Base-by-base conservation (phyloP, 2,113 vertebrate species). In the Scomber scombrus region DNA sequence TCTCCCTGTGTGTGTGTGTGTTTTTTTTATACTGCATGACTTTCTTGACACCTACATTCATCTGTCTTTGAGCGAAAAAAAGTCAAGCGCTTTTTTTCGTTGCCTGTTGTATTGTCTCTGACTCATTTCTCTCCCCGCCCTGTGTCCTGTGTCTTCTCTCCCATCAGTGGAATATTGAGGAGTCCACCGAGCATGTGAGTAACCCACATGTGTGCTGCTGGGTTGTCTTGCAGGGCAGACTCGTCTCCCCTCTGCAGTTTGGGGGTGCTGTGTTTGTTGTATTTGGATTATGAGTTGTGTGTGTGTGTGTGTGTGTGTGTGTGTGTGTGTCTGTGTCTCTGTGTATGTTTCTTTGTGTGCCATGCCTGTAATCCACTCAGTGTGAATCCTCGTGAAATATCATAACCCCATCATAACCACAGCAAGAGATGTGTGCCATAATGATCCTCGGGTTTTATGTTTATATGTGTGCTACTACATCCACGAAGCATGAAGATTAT, bases 131-230 rank as follows among this genome's bases (percentile, higher is more conserved):
- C 78, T 78, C 93, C 88, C 90, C 82, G 60, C 81, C 75, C 88
- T 81, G 66, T 94, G 88, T 92, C 92, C 89, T 85, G 85, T 94
- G 94, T 96, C 93, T 95, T 92, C 89, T 92, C 91, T 92, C 91
- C 91, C 93, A 11, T 98, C 97, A 98, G 97, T 98, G 97, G 97
- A 97, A 92, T 95, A 95, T 96, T 95, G 96, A 98, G 95, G 97
- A 99, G 93, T 95, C 96, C 94, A 96, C 96, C 92, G 97, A 98
- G 93, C 96, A 99, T 94, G 97, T 99, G 97, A 99, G 97, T 99
- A 99, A 94, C 93, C 95, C 95, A 93, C 92, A 95, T 95, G 91
- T 93, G 92, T 95, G 95, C 93, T 92, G 79, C 90, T 94, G 94
- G 96, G 95, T 88, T 90, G 88, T 90, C 63, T 82, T 88, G 89